Base-by-base conservation (phyloP, 2,797 vertebrate species). In the Todus mexicanus region DNA sequence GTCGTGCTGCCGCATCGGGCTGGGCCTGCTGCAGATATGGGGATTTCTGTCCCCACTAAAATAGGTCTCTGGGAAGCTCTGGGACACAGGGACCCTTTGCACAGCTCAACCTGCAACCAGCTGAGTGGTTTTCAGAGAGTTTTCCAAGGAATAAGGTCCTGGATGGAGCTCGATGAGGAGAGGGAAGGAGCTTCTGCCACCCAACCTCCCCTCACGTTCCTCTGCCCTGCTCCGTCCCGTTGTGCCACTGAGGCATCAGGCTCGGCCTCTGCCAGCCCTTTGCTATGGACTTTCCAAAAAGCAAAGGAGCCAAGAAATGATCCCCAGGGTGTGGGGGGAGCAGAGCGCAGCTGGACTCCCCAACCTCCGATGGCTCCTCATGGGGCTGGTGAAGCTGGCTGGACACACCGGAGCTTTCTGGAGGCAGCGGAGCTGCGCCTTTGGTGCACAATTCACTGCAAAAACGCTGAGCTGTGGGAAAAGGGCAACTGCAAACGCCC, bases 91-190 rank as follows among this genome's bases (percentile, higher is more conserved):
- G 29, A 15, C 35, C 10, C 15, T 57, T 69, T 21, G 31, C 19
- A 15, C 0, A 5, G 61, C 68, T 65, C 2, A 0, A 15, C 11
- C 37, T 59, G 59, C 63, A 37, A 51, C 21, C 0, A 3, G 22
- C 35, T 17, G 4, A 5, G 0, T 0, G 8, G 26, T 9, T 86
- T 65, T 40, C 5, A 7, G 37, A 7, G 48, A 2, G 17, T 45
- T 91, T 80, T 66, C 56, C 56, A 20, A n/a, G 51, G n/a, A 71
- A 29, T 17, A 56, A 29, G 3, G 7, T 38, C 56, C 56, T 16
- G 1, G 9, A 54, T 0, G 5, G 27, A 31, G 27, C 40, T 68
- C 1, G 0, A 2, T 0, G 0, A 56, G 37, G 60, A 0, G 0
- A 11, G 22, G 40, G 37, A 75, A 43, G 38, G 81, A 45, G 38